Percentiles rank a stretch among this genome's conserved stretches.
These are phyloP conservation scores for Oreochromis grahami DNA, from an alignment of 2,797 vertebrate species.

Conservation along the genomic window DNA sequence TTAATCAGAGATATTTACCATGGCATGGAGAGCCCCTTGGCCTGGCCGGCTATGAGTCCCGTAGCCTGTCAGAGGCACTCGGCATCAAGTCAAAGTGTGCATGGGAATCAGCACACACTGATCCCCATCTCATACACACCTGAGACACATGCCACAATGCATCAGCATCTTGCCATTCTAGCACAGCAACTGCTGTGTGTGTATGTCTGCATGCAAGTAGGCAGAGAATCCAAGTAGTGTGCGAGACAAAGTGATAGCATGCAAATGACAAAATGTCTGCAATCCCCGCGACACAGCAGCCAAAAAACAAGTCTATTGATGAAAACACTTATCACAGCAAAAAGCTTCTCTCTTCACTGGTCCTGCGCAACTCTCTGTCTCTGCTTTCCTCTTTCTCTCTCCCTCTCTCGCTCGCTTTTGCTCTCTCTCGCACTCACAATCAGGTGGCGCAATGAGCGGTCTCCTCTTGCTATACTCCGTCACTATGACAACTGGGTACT, in stretches of 20 bases:
- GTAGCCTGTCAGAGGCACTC: constrained; percentile 47
- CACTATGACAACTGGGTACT: constrained; percentile 79
- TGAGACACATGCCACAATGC: constrained; percentile 27
- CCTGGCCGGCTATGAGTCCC: constrained; percentile 46
- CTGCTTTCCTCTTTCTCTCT: constrained; percentile 36
- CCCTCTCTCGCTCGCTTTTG: background rate
- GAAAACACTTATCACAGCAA: constrained; percentile 65
- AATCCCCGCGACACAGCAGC: constrained; percentile 40
- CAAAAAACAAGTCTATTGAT: constrained; percentile 45
- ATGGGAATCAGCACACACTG: constrained; percentile 25
- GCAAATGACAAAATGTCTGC: constrained; percentile 27
- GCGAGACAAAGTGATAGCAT: background rate
- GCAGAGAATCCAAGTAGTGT: constrained; percentile 20
- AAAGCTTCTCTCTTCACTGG: constrained; percentile 56
- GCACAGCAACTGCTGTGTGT: constrained; percentile 1
- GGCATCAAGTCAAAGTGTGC: constrained; percentile 46
- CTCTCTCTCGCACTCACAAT: constrained; percentile 53
- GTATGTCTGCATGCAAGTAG: background rate
- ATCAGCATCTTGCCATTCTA: constrained; percentile 34
- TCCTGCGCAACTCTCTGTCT: constrained; percentile 61
- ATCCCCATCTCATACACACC: constrained; percentile 51
- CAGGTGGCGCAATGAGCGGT: constrained; percentile 62
- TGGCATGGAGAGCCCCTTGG: constrained; percentile 58
- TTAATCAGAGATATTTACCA: constrained; percentile 65
- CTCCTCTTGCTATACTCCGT: constrained; percentile 70